Base-by-base conservation (phyloP, 2,113 vertebrate species). In the Trachemys scripta region DNA sequence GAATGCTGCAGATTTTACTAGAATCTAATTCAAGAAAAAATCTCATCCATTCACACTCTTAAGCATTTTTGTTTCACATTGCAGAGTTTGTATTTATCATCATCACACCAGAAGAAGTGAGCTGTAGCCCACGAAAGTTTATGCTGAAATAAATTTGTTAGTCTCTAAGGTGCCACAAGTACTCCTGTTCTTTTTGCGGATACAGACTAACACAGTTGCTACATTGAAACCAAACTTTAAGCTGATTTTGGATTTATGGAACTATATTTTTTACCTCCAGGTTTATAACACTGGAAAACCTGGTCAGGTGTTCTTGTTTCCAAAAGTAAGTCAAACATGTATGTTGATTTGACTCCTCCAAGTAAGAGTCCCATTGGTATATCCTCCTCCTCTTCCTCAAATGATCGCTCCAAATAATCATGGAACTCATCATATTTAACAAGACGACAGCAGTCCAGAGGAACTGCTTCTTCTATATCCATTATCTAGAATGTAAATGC, bases 371-470 rank as follows among this genome's bases (percentile, higher is more conserved):
- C 99, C 99, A 99, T 99, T 2, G 99, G 99, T 4, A 99, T 99
- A 91, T 99, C 99, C 97, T 98, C 98, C 87, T 99, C 99, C 97
- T 98, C 98, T 86, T 99, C 99, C 97, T 99, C 99, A 0, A 99
- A 99, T 0, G 99, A 99, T 80, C 99, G 98, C 91, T 99, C 99
- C 94, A 99, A 98, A 97, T 99, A 99, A 98, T 99, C 99, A 3
- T 99, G 99, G 95, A 99, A 99, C 98, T 99, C 99, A 50, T 99
- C 99, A 0, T 99, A 99, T 91, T 99, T 99, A 89, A 99, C 99
- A 94, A 99, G 98, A 84, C 99, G 99, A 97, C 99, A 99, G 95
- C 99, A 99, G 93, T 99, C 99, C 94, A 99, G 93, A 42, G 99
- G 97, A 95, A 99, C 97, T 0, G 98, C 95, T 9, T 98, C 99